Percentiles rank a stretch among this genome's conserved stretches.
Evolutionary conservation across 2,113 vertebrate species (phyloP).

Genomic region (Oreotragus oreotragus): DNA sequence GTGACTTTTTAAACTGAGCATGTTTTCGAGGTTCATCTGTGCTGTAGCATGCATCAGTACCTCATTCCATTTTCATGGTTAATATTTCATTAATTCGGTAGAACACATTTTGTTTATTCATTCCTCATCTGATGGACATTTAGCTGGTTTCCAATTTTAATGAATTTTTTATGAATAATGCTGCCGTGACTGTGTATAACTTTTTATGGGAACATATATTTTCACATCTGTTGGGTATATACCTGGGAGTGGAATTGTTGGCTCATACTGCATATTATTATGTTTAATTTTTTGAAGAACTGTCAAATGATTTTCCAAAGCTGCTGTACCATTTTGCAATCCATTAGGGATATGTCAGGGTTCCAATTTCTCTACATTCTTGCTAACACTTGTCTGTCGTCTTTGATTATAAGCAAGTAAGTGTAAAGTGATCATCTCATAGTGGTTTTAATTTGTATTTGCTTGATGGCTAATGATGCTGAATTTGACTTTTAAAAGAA

Average conservation of each 20-base stretch:
- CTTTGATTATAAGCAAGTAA: not conserved
- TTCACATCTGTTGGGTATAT: not conserved
- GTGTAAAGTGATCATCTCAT: not conserved
- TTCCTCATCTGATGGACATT: not conserved
- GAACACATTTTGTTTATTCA: not conserved
- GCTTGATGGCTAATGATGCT: not conserved
- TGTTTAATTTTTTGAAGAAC: not conserved
- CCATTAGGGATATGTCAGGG: not conserved
- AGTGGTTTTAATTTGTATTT: not conserved
- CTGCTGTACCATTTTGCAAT: not conserved
- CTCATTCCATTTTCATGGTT: not conserved
- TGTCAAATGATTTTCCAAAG: not conserved
- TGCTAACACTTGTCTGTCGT: not conserved
- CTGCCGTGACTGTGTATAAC: not conserved
- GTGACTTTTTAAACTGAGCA: not conserved
- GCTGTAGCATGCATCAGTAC: not conserved
- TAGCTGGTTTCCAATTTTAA: not conserved
- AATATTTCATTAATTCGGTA: not conserved
- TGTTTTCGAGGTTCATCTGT: not conserved
- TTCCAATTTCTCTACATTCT: not conserved
- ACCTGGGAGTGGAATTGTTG: not conserved
- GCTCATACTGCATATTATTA: not conserved
- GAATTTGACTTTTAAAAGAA: conserved; percentile 26
- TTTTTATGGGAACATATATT: not conserved
- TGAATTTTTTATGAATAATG: not conserved